Base-by-base conservation (phyloP, 2,888 invertebrate species). In the Sialis lutaria region DNA sequence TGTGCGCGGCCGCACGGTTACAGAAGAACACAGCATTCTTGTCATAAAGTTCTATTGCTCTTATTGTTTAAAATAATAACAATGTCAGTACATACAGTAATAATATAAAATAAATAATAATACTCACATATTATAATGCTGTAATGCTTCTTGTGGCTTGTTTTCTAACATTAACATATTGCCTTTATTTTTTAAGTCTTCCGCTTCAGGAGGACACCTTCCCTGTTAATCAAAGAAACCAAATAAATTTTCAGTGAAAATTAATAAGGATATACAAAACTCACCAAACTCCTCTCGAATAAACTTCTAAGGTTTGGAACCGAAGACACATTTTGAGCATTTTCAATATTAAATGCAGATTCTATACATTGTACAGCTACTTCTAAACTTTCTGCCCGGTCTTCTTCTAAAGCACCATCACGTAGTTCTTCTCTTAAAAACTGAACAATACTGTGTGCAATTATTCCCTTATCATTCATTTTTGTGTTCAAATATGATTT, bases 1-100 rank as follows among this genome's bases (percentile, higher is more conserved):
- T 93, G 62, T 86, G 83, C 1, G 95, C 93, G 2, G 97, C 97
- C 42, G 97, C 98, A 54, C 97, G 79, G 63, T 98, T 98, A 64
- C 96, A 95, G 64, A 88, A 97, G 67, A 86, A 97, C 33, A 97
- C 89, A 1, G 96, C 84, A 69, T 96, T 96, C 51, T 75, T 75
- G 30, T 82, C 79, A 63, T 95, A 89, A 48, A 91, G 68, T 56
- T 80, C 74, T 53, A 98, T 89, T 8, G 97, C 96, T 56, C 88
- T 83, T 54, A 61, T 70, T 7, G 12, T 10, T 10, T 8, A 7
- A 50, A 45, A 42, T 47, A 13, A 46, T 48, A 9, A 35, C 4
- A 9, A 3, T 35, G n/a, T 35, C 8, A 35, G 22, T 22, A 9
- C 35, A 35, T 8, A 9, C 35, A 35, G n/a, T 22, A 22, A 22